Evolutionary conservation across 2,797 vertebrate genomes (phyloP), one percentile per base, ranked within the genome.

Genomic region (Myotis daubentonii): DNA sequence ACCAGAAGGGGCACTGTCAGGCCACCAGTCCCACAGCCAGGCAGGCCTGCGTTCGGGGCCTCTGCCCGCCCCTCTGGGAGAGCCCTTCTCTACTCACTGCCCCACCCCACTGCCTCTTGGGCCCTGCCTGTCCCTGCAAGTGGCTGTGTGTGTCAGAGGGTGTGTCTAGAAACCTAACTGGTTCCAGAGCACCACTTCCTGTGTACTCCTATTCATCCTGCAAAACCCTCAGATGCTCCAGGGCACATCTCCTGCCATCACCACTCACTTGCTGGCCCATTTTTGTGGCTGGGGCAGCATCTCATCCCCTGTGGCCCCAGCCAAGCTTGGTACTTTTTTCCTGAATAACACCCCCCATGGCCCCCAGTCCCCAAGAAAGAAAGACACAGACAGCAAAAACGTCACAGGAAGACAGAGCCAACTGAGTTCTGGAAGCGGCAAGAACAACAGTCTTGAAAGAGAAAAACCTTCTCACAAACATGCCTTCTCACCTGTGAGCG

Each of bases 291-390:
- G 20, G 5, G 38, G 30, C 11, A 66, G 66, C 22, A 38, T 2
- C 82, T 11, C 13, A 44, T 8, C 6, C 19, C 36, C 8, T 13
- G 44, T 25, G 72, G 81, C n/a, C 33, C 25, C 13, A 33, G 41
- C 10, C 28, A 62, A 36, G 10, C 60, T 30, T 3, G 60, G 44
- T 17, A n/a, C 8, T 16, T 62, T 55, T 47, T 72, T 6, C 8
- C 8, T 8, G 41, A 60, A 36, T 25, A 41, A 23, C 6, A 30
- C 0, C 19, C n/a, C 0, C 3, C 33, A 4, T 12, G 3, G 33
- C 15, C 25, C 8, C 8, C 2, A 19, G 47, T 1, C 2, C 38
- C 36, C 38, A 53, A 60, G 33, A 60, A 41, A 80, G 15, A 62
- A 60, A 62, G 15, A 23, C 44, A 51, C 38, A 80, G 23, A 93